Conservation (phyloP, 2,113 vertebrate species). For the Columba livia region DNA sequence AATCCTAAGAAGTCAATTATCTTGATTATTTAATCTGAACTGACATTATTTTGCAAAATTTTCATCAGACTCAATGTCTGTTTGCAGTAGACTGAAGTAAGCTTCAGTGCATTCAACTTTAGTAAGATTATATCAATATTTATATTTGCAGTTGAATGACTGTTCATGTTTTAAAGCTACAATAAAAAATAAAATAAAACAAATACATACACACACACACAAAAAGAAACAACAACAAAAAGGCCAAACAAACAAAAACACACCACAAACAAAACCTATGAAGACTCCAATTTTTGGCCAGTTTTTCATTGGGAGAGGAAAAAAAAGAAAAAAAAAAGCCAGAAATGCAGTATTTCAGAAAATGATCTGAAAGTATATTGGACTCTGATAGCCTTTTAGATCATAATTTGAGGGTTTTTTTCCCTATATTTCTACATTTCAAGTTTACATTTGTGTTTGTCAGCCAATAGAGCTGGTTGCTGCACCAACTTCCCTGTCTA, state of each 20-base stretch:
- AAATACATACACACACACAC: no score
- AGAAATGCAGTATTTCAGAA: not conserved
- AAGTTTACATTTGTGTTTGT: not conserved
- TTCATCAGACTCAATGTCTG: not conserved
- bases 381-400: not conserved
- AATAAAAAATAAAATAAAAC: not conserved
- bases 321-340: rapidly evolving
- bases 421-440: not conserved
- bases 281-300: rapidly evolving
- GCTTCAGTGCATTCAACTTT: not conserved
- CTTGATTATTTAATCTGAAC: not conserved
- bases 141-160: not conserved
- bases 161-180: not conserved
- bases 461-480: not conserved
- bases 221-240: not conserved
- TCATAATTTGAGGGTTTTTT: not conserved
- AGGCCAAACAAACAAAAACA: not conserved
- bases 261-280: rapidly evolving
- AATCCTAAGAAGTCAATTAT: not conserved
- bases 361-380: not conserved
- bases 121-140: not conserved
- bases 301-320: rapidly evolving
- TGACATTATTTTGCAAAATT: not conserved
- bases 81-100: not conserved
- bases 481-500: not conserved